These are phyloP conservation scores for Tetragnatha montana DNA, from an alignment of 2,888 invertebrate species.

Conservation along the genomic window DNA sequence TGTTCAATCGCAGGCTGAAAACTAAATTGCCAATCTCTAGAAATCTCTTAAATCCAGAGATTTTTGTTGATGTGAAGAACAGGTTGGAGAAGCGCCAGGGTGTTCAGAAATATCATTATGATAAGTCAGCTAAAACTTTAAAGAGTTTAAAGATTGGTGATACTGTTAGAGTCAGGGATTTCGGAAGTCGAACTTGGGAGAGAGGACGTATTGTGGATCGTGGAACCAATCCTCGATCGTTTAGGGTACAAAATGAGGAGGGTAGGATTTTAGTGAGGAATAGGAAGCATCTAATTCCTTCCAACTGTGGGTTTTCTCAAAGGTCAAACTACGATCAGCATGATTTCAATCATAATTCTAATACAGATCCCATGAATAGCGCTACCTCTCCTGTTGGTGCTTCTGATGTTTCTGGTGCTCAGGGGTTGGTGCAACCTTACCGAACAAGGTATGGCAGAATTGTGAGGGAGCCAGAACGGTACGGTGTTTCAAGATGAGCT, in stretches of 20 bases:
- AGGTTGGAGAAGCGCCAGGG: neutral
- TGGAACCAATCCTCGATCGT: conserved; percentile 15
- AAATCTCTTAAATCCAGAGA: conserved; percentile 24
- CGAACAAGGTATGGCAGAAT: too few relatives aligned
- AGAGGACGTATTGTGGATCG: neutral
- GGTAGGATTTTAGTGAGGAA: conserved; percentile 14
- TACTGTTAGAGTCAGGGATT: conserved; percentile 5
- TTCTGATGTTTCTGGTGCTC: too few relatives aligned
- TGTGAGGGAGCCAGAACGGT: too few relatives aligned
- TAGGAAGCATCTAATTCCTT: conserved; percentile 10
- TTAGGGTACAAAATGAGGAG: neutral
- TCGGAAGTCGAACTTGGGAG: conserved; percentile 14
- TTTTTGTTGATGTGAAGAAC: neutral
- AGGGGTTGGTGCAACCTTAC: too few relatives aligned
- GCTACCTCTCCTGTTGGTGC: too few relatives aligned
- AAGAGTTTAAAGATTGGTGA: neutral
- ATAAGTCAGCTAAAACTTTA: conserved; percentile 7
- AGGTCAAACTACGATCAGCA: too few relatives aligned
- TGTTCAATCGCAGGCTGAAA: conserved; percentile 30
- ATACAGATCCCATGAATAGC: too few relatives aligned
- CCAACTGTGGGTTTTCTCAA: neutral
- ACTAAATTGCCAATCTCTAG: conserved; percentile 7
- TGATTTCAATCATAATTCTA: too few relatives aligned
- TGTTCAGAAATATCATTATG: conserved; percentile 5
- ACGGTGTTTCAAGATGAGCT: too few relatives aligned